Base-by-base conservation (phyloP, 2,888 invertebrate genomes). In the Halocaridina rubra region DNA sequence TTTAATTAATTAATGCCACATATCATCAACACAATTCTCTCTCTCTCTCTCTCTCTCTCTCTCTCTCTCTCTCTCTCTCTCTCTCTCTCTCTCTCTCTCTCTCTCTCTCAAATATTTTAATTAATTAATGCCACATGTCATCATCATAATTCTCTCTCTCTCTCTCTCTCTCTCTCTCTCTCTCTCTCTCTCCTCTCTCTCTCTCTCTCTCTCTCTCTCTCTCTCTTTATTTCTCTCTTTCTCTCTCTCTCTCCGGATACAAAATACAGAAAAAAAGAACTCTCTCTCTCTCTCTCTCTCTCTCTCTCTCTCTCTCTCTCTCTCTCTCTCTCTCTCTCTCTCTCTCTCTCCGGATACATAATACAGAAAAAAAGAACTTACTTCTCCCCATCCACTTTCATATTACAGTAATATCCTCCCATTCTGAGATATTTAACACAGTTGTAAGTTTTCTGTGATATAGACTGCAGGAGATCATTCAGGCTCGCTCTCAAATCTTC, bases 331-430 rank as follows among this genome's bases (percentile, higher is more conserved):
- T n/a, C 3, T 8, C 30, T 29, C 30, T 16, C 16, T 77, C 22
- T 3, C n/a, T 16, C 2, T n/a, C n/a, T n/a, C n/a, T n/a, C n/a
- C n/a, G n/a, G n/a, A n/a, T n/a, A n/a, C n/a, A n/a, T n/a, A n/a
- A n/a, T 10, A 59, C 10, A 33, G 7, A 22, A 24, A n/a, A 59
- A 5, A 33, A 5, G n/a, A 24, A 80, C 86, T 39, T 72, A 86
- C 86, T 86, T 86, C 22, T 81, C 79, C 16, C 81, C 86, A 78
- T 86, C 86, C 10, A 69, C 30, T 27, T 57, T 64, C 24, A 64
- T 30, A n/a, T 74, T 74, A 61, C 86, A 86, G 32, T 69, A 80
- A 4, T 59, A 64, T 7, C 86, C 86, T 22, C 86, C 86, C 27
- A 84, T 39, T 19, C 76, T 64, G 16, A 86, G 2, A 27, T 84